Percentiles rank a stretch among this genome's conserved stretches.
phyloP scores from a whole-genome alignment of 2,888 invertebrate genomes.

The Caenorhabditis drosophilae region DNA sequence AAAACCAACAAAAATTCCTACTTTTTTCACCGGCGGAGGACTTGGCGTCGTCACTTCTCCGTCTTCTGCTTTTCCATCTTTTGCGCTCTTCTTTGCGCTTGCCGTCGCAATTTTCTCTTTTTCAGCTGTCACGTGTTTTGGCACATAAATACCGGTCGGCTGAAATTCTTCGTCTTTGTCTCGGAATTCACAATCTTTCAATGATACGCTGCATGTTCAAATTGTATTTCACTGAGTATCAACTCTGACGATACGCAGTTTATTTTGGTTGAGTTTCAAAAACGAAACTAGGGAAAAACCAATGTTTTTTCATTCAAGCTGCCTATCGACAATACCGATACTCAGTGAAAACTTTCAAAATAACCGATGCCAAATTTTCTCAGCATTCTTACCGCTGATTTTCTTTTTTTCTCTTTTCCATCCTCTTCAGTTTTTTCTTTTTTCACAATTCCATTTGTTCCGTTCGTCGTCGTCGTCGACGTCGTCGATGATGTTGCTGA shows the following conservation, averaged over 20 bases:
- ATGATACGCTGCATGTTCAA: background rate
- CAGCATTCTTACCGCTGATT: background rate
- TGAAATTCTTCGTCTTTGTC: constrained; percentile 6
- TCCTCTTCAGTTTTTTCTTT: constrained; percentile 25
- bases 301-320: too few relatives aligned
- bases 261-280: background rate
- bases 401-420: constrained; percentile 19
- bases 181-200: constrained; percentile 4
- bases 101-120: too few relatives aligned
- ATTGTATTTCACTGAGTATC: background rate
- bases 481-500: too few relatives aligned
- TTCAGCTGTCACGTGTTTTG: background rate
- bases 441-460: too few relatives aligned
- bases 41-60: constrained; percentile 20
- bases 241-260: background rate
- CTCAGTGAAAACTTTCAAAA: too few relatives aligned
- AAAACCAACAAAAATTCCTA: background rate
- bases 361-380: background rate
- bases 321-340: too few relatives aligned
- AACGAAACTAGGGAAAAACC: background rate
- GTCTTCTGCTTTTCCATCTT: constrained; percentile 16
- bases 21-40: constrained; percentile 29
- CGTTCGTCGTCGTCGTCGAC: too few relatives aligned
- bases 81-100: background rate
- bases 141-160: background rate